phyloP scores from a whole-genome alignment of 2,113 vertebrate species.

The Pseudorasbora parva region DNA sequence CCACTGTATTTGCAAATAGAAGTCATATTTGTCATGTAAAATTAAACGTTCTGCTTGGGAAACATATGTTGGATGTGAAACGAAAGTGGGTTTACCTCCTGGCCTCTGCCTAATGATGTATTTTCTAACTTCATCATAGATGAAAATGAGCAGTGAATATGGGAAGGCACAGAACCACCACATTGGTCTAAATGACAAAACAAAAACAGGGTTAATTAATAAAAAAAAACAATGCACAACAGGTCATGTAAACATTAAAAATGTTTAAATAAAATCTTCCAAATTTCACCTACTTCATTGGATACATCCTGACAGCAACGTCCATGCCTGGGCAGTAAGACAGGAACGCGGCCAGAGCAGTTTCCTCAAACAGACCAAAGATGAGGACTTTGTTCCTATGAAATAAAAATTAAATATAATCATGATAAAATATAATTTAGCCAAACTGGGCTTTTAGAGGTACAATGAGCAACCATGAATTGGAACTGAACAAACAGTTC shows the following conservation, averaged over 20 bases:
- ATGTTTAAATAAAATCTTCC: background rate
- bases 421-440: background rate
- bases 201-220: background rate
- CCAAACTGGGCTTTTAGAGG: background rate
- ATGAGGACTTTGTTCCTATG: slow-evolving; percentile 79
- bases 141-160: slow-evolving; percentile 56
- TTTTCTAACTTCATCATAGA: slow-evolving; percentile 61
- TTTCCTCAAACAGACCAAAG: slow-evolving; percentile 81
- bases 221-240: background rate
- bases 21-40: background rate
- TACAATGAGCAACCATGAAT: background rate
- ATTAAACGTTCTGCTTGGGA: background rate
- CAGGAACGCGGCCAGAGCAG: slow-evolving; percentile 79
- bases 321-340: slow-evolving; percentile 83
- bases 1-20: background rate
- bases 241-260: background rate
- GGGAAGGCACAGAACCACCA: slow-evolving; percentile 59
- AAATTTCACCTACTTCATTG: slow-evolving; percentile 75
- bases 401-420: background rate
- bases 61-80: background rate
- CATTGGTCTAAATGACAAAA: slow-evolving; percentile 45
- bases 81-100: slow-evolving; percentile 48
- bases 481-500: background rate
- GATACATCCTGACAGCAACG: slow-evolving; percentile 81
- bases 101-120: slow-evolving; percentile 44